Conservation (phyloP, 1,140 invertebrate genomes). For the Mercenaria mercenaria region DNA sequence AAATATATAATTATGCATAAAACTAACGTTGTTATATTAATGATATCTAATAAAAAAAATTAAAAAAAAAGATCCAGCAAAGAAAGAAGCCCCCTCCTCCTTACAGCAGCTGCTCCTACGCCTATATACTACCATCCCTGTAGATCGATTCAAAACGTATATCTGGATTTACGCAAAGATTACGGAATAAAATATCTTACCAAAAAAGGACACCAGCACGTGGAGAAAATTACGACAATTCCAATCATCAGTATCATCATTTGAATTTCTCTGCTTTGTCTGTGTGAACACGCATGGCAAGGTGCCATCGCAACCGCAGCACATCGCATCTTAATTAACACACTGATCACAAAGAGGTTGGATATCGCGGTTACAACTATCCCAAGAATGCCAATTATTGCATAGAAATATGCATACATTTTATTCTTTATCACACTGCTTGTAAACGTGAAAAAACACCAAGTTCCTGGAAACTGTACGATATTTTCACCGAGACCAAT, state of each 20-base stretch:
- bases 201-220: conserved; percentile 85
- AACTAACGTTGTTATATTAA: too few relatives aligned
- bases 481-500: conserved; percentile 82
- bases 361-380: conserved; percentile 79
- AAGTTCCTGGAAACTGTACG: conserved; percentile 84
- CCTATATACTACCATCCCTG: too few relatives aligned
- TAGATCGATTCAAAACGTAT: too few relatives aligned
- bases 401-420: conserved; percentile 75
- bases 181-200: too few relatives aligned
- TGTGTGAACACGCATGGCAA: conserved; percentile 33
- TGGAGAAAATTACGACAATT: conserved; percentile 84
- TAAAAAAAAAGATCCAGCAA: too few relatives aligned
- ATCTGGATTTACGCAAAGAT: too few relatives aligned
- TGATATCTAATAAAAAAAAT: too few relatives aligned
- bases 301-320: conserved; percentile 52
- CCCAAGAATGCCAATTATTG: conserved; percentile 75
- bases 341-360: conserved; percentile 81
- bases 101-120: too few relatives aligned
- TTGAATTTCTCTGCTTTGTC: conserved; percentile 81
- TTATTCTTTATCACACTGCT: conserved; percentile 48
- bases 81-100: too few relatives aligned
- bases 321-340: conserved; percentile 77
- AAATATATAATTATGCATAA: too few relatives aligned
- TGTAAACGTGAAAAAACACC: conserved; percentile 86
- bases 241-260: conserved; percentile 85